These are phyloP conservation scores for Blomia tropicalis DNA, from an alignment of 2,888 invertebrate genomes.

Conservation along the genomic window DNA sequence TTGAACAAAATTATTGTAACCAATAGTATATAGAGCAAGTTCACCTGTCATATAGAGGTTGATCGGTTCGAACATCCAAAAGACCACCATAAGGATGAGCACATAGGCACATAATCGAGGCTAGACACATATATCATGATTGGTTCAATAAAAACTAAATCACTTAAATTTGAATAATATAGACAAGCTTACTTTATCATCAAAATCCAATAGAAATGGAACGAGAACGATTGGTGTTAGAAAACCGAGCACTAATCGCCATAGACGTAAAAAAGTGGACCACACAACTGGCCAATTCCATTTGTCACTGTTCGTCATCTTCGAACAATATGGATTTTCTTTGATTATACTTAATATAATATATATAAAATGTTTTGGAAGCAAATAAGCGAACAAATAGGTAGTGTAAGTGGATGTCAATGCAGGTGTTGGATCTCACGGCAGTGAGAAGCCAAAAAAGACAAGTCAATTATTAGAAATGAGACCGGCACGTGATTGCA, in stretches of 20 bases:
- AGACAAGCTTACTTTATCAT: background rate
- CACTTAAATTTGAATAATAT: background rate
- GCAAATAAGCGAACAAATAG: too few relatives aligned
- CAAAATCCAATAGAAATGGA: background rate
- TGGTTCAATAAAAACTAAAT: background rate
- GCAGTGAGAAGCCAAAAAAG: too few relatives aligned
- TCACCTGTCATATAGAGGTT: slow-evolving; percentile 29
- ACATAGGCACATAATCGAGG: slow-evolving; percentile 32
- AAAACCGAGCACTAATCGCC: background rate
- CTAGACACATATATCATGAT: background rate
- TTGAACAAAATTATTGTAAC: background rate
- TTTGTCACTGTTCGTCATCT: background rate
- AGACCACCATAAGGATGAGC: slow-evolving; percentile 30
- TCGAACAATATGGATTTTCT: too few relatives aligned
- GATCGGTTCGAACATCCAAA: slow-evolving; percentile 31
- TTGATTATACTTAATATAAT: too few relatives aligned
- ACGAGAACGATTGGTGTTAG: background rate
- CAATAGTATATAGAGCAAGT: background rate
- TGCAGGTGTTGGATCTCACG: too few relatives aligned
- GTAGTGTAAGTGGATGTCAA: too few relatives aligned
- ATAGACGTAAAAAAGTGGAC: background rate
- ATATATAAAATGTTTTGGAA: too few relatives aligned
- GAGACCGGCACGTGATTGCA: too few relatives aligned
- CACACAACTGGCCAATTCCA: background rate
- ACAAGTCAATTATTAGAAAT: too few relatives aligned